Percentiles rank a stretch among this genome's conserved stretches.
phyloP scores from a whole-genome alignment of 2,888 invertebrate species.

The Pseudolycoriella hygida region DNA sequence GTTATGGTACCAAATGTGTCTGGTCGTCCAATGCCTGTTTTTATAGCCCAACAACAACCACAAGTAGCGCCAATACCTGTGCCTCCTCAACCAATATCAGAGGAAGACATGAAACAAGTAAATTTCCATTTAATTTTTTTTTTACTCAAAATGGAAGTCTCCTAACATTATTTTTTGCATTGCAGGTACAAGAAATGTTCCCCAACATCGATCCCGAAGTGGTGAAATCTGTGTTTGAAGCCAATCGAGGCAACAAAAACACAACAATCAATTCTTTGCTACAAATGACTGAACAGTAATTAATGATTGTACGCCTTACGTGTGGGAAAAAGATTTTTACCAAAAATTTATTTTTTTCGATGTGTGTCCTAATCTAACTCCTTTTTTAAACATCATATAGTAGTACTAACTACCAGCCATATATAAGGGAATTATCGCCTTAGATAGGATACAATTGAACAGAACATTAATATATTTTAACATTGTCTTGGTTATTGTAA shows the following conservation, averaged over 20 bases:
- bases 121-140: too few relatives aligned
- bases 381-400: too few relatives aligned
- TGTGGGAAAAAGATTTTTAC: too few relatives aligned
- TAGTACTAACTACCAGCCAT: too few relatives aligned
- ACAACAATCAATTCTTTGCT: conserved; percentile 77
- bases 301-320: neutral
- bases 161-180: conserved; percentile 16
- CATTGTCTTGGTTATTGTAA: too few relatives aligned
- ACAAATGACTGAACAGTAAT: conserved; percentile 57
- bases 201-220: conserved; percentile 88
- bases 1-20: conserved; percentile 46
- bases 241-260: conserved; percentile 78
- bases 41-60: conserved; percentile 21
- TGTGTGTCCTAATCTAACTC: too few relatives aligned
- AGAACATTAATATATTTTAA: too few relatives aligned
- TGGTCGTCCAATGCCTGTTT: conserved; percentile 20
- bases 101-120: conserved; percentile 47
- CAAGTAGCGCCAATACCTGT: conserved; percentile 23
- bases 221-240: conserved; percentile 76
- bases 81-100: conserved; percentile 28
- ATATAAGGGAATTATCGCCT: too few relatives aligned
- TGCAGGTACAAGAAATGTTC: conserved; percentile 86
- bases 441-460: too few relatives aligned
- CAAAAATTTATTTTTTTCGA: too few relatives aligned
- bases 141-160: too few relatives aligned